Percentiles rank a stretch among this genome's conserved stretches.
Conservation (phyloP, 2,113 vertebrate species). For the Hyaena hyaena region DNA sequence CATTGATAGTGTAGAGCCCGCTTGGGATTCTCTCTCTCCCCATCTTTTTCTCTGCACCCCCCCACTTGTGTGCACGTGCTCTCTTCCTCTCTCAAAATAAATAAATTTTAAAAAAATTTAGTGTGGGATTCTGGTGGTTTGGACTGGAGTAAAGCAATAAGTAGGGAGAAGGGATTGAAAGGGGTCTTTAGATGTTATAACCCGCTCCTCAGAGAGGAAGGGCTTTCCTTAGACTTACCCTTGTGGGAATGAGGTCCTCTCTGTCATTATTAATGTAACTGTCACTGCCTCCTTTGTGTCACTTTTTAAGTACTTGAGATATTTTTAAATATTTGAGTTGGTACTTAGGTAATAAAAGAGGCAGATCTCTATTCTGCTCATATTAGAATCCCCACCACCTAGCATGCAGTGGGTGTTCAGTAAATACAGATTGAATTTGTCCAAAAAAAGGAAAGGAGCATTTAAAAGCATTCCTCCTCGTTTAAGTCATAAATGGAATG, state of each 20-base stretch:
- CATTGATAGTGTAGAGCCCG: no score
- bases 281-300: background rate
- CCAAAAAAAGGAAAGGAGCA: background rate
- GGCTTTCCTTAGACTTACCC: background rate
- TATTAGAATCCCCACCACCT: background rate
- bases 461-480: background rate
- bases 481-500: constrained; percentile 19
- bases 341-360: background rate
- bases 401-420: background rate
- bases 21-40: no score
- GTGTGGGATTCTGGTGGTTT: background rate
- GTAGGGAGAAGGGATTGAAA: background rate
- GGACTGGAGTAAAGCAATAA: background rate
- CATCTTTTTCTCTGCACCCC: no score
- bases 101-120: background rate
- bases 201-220: background rate
- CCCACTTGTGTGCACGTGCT: no score
- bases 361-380: background rate
- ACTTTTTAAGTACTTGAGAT: background rate
- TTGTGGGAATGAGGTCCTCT: background rate
- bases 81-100: no score
- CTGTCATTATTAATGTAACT: background rate
- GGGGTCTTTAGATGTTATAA: background rate
- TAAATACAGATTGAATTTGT: background rate
- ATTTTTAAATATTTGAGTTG: constrained; percentile 30